A percentile compares a stretch with the other conserved stretches of the same genome.
phyloP scores from a whole-genome alignment of 2,113 vertebrate genomes.

The Progne subis region DNA sequence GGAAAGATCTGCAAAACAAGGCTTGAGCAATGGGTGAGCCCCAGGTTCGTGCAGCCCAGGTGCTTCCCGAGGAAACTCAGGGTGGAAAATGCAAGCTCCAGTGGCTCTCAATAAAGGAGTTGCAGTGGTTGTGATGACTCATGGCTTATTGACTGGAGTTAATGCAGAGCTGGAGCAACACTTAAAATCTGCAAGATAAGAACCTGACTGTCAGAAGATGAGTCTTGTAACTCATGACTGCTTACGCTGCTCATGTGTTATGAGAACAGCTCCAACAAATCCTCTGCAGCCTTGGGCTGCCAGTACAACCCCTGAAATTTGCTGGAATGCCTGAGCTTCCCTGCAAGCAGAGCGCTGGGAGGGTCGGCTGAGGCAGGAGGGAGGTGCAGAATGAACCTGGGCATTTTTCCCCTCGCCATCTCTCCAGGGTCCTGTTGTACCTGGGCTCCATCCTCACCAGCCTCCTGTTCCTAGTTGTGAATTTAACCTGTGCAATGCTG shows the following conservation, averaged over 20 bases:
- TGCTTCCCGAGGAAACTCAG: background rate
- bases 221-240: slow-evolving; percentile 50
- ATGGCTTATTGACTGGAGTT: slow-evolving; percentile 41
- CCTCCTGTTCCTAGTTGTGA: slow-evolving; percentile 90
- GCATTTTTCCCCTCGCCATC: fast-evolving
- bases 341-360: background rate
- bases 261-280: slow-evolving; percentile 11
- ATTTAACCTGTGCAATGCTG: slow-evolving; percentile 89
- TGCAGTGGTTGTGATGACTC: slow-evolving; percentile 54
- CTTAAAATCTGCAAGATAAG: slow-evolving; percentile 58
- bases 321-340: background rate
- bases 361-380: background rate
- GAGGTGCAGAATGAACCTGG: background rate
- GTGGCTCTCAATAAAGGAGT: background rate
- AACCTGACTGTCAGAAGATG: slow-evolving; percentile 57
- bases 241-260: slow-evolving; percentile 2
- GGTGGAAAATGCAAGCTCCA: background rate
- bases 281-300: background rate
- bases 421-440: slow-evolving; percentile 84
- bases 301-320: background rate
- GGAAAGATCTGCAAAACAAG: background rate
- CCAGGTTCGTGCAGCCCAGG: background rate
- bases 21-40: background rate
- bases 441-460: slow-evolving; percentile 86
- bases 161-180: slow-evolving; percentile 42